Evolutionary conservation across 1,140 invertebrate genomes (phyloP).

Genomic region (Hyposmocoma kahamanoa): DNA sequence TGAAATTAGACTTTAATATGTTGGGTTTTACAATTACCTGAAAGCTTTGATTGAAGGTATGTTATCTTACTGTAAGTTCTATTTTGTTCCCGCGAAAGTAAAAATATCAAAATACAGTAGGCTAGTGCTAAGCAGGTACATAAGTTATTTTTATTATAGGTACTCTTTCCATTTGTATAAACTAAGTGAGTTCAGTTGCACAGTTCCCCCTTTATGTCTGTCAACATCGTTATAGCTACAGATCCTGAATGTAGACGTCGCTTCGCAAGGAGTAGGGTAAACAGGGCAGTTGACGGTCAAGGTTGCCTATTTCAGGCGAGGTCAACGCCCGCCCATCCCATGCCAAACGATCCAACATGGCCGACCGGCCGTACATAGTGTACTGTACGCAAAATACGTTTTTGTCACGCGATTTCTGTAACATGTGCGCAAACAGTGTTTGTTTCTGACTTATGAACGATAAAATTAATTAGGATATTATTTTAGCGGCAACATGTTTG

Average conservation of each 20-base stretch:
- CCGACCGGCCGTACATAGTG: conserved; percentile 3
- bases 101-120: no score
- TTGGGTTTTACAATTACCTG: no score
- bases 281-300: conserved; percentile 42
- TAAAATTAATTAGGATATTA: conserved; percentile 9
- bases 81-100: no score
- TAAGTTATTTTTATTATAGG: no score
- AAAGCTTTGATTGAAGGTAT: no score
- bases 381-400: conserved; percentile 11
- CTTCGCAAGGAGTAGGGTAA: conserved; percentile 18
- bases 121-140: no score
- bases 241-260: background rate
- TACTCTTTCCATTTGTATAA: no score
- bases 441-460: conserved; percentile 13
- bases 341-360: conserved; percentile 15
- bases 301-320: conserved; percentile 52
- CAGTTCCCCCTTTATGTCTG: no score
- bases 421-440: conserved; percentile 13
- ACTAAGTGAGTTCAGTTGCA: no score
- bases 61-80: no score
- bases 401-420: conserved; percentile 20
- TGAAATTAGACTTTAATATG: no score
- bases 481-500: background rate
- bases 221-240: no score
- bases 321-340: conserved; percentile 32